These are phyloP conservation scores for Myiotriccus ornatus DNA, from an alignment of 2,797 vertebrate species.

Conservation along the genomic window DNA sequence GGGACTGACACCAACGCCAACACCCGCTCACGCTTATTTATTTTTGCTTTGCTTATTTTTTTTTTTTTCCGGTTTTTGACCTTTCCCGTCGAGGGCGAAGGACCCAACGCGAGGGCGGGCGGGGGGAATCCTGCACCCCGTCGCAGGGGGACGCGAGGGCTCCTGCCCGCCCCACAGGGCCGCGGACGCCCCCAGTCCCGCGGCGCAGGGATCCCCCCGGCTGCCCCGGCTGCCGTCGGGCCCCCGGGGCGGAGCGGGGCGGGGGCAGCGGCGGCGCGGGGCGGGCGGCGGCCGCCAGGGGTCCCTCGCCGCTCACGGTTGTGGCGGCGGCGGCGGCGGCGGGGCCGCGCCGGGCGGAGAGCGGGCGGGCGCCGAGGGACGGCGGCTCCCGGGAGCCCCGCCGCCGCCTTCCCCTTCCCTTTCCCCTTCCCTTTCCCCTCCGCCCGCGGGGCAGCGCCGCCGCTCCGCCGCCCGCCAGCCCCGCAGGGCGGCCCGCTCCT, in stretches of 20 bases:
- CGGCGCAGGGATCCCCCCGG: too few relatives aligned
- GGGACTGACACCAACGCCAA: rapidly evolving
- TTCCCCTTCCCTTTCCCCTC: neutral
- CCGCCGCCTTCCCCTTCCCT: neutral
- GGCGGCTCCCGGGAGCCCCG: neutral
- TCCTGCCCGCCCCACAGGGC: rapidly evolving
- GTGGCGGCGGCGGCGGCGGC: neutral
- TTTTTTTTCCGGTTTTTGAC: too few relatives aligned
- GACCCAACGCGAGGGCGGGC: rapidly evolving
- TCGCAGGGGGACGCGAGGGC: rapidly evolving
- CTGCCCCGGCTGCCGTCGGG: neutral
- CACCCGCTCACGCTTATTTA: rapidly evolving
- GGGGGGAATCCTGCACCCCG: rapidly evolving
- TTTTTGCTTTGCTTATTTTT: too few relatives aligned
- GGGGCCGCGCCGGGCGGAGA: neutral
- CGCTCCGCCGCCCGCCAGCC: neutral
- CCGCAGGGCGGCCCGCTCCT: neutral
- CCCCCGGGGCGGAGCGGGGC: neutral
- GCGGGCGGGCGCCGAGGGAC: neutral
- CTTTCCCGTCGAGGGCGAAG: neutral
- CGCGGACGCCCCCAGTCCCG: neutral
- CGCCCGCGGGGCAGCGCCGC: neutral
- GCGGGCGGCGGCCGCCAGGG: neutral
- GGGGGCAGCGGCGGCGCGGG: neutral
- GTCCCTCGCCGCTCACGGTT: neutral